These are phyloP conservation scores for Halyomorpha halys DNA, from an alignment of 1,140 invertebrate genomes.

Conservation along the genomic window DNA sequence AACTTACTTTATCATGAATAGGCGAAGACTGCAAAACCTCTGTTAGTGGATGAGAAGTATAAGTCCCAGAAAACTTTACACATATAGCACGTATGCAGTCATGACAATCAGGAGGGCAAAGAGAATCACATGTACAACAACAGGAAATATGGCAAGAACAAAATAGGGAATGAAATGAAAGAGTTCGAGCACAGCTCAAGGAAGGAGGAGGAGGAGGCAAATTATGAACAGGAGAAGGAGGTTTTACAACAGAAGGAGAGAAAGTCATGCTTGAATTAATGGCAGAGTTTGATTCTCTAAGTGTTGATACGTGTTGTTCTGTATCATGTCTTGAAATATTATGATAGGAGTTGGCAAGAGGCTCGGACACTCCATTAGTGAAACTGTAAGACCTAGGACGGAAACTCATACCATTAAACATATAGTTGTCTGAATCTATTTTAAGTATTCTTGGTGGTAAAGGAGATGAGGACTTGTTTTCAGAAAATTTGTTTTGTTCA, in stretches of 20 bases:
- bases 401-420: conserved; percentile 13
- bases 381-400: conserved; percentile 26
- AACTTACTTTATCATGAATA: conserved; percentile 9
- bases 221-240: conserved; percentile 19
- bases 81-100: conserved; percentile 22
- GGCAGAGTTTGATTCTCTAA: conserved; percentile 5
- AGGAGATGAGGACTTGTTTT: background rate
- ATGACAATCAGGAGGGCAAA: conserved; percentile 23
- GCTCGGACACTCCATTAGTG: conserved; percentile 23
- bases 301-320: background rate
- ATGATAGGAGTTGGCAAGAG: background rate
- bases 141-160: conserved; percentile 24
- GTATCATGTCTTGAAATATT: conserved; percentile 9
- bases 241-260: conserved; percentile 24
- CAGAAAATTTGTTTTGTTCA: background rate
- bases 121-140: conserved; percentile 26
- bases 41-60: background rate
- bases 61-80: conserved; percentile 20
- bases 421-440: conserved; percentile 26
- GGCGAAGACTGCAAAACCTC: background rate
- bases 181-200: conserved; percentile 22
- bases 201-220: conserved; percentile 2
- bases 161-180: conserved; percentile 23
- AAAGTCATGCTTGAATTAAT: conserved; percentile 2
- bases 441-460: conserved; percentile 23